Percentiles rank a stretch among this genome's conserved stretches.
Conservation (phyloP, 2,113 vertebrate species). For the Muntiacus reevesi region DNA sequence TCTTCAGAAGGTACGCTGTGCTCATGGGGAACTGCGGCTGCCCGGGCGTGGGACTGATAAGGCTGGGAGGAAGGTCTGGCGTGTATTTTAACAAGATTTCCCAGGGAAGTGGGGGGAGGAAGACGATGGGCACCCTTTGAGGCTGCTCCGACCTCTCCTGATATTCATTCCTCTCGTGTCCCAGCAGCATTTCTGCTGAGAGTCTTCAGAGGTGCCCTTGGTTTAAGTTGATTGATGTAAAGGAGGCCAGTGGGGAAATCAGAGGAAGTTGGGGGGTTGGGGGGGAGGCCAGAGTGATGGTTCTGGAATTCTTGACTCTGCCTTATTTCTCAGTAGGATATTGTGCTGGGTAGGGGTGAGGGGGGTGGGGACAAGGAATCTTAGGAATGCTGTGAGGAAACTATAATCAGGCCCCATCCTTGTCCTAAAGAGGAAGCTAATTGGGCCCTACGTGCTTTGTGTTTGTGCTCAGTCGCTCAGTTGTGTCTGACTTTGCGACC, state of each 20-base stretch:
- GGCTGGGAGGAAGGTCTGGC: background rate
- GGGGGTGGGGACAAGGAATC: background rate
- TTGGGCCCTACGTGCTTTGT: background rate
- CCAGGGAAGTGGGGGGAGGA: background rate
- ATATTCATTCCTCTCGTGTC: background rate
- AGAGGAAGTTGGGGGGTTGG: background rate
- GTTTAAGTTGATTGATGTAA: background rate
- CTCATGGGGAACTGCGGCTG: background rate
- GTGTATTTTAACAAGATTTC: background rate
- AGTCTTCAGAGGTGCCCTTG: background rate
- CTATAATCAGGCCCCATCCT: background rate
- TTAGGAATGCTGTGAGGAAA: background rate
- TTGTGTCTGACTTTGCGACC: background rate
- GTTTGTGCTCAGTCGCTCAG: background rate
- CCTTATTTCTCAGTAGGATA: background rate
- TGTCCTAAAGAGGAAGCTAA: background rate
- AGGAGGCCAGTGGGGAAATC: background rate
- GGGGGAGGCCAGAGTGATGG: background rate
- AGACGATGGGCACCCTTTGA: background rate
- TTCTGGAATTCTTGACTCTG: background rate
- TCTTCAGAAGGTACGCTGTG: conserved; percentile 71
- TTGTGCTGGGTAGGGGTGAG: background rate
- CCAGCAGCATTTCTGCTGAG: background rate
- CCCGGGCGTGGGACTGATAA: background rate
- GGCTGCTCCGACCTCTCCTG: background rate